A percentile compares a stretch with the other conserved stretches of the same genome.
Conservation (phyloP, 2,888 invertebrate genomes). For the Gymnoscelis rufifasciata region DNA sequence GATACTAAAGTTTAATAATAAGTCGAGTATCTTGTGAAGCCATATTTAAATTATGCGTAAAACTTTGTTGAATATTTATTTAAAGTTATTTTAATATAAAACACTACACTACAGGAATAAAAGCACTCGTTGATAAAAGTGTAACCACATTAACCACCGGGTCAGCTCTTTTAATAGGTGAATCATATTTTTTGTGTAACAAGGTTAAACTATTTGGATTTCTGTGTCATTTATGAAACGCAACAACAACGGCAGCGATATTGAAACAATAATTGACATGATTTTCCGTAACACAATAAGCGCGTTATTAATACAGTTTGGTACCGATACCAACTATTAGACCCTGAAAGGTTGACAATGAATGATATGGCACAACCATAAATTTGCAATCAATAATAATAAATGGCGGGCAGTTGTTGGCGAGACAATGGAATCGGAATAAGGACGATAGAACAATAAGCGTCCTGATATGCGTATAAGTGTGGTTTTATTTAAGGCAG, state of each 20-base stretch:
- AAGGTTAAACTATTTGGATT: conserved; percentile 30
- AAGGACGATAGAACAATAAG: conserved; percentile 68
- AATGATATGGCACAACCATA: conserved; percentile 42
- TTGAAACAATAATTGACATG: conserved; percentile 31
- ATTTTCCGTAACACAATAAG: conserved; percentile 37
- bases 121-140: conserved; percentile 9
- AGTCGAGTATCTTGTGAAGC: not conserved
- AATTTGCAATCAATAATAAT: conserved; percentile 68
- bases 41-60: no score
- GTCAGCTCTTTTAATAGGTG: conserved; percentile 22
- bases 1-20: conserved; percentile 6
- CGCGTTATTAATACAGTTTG: conserved; percentile 18
- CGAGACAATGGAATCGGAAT: conserved; percentile 67
- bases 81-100: not conserved
- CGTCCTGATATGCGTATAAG: conserved; percentile 54
- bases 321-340: conserved; percentile 27
- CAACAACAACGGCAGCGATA: conserved; percentile 22
- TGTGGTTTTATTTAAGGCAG: conserved; percentile 54
- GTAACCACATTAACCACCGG: conserved; percentile 10
- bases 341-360: conserved; percentile 57
- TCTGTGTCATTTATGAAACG: conserved; percentile 30
- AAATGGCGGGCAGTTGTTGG: conserved; percentile 45
- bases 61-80: not conserved
- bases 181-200: conserved; percentile 28
- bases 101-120: conserved; percentile 5